A percentile compares a stretch with the other conserved stretches of the same genome.
phyloP scores from a whole-genome alignment of 2,797 vertebrate species.

The Neomorphus geoffroyi region DNA sequence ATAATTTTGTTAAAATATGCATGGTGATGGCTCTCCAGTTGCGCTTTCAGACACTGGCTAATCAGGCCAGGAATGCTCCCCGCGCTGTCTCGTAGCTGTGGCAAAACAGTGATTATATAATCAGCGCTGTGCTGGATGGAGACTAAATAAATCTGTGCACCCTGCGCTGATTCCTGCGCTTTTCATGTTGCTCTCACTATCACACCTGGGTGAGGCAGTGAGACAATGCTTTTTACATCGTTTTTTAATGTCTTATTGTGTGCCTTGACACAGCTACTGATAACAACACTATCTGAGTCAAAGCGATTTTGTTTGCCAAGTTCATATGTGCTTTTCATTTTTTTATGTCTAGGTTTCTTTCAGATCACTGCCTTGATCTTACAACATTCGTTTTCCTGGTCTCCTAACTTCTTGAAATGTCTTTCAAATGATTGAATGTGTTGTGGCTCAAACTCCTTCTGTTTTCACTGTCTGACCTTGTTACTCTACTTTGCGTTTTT shows the following conservation, averaged over 20 bases:
- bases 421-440: neutral
- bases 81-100: slow-evolving; percentile 12
- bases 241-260: neutral
- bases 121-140: slow-evolving; percentile 11
- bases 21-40: slow-evolving; percentile 13
- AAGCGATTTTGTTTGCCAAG: neutral
- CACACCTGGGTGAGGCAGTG: neutral
- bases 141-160: slow-evolving; percentile 33
- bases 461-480: slow-evolving; percentile 12
- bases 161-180: neutral
- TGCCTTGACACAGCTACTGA: neutral
- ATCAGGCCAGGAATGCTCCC: slow-evolving; percentile 45
- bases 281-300: neutral
- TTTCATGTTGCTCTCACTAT: neutral
- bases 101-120: slow-evolving; percentile 59
- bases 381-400: neutral
- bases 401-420: neutral
- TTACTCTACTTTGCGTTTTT: neutral
- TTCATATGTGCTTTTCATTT: neutral
- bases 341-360: neutral
- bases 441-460: neutral
- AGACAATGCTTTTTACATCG: neutral
- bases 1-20: neutral
- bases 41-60: slow-evolving; percentile 23
- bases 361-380: neutral